Evolutionary conservation across 2,888 invertebrate genomes (phyloP).

Genomic region (Drosophila putrida): DNA sequence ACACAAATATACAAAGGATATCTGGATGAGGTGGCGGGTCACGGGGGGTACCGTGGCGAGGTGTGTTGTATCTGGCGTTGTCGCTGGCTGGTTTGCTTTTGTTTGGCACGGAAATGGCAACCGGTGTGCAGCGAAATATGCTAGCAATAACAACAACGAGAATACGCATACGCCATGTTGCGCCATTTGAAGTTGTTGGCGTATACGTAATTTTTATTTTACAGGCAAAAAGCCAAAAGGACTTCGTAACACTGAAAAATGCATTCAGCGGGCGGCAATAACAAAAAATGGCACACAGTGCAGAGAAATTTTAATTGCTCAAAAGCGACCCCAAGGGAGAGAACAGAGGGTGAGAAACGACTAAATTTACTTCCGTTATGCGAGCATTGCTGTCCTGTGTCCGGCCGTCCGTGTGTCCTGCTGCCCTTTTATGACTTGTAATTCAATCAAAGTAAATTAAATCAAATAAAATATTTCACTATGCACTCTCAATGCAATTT

Average conservation of each 20-base stretch:
- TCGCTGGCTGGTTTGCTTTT: conserved; percentile 62
- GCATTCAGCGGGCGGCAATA: conserved; percentile 52
- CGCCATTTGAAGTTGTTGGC: conserved; percentile 74
- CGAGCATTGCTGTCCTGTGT: conserved; percentile 6
- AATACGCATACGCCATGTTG: conserved; percentile 71
- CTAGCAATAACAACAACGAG: conserved; percentile 42
- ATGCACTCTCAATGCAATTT: conserved; percentile 32
- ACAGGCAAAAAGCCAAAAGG: conserved; percentile 54
- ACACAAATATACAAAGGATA: neutral
- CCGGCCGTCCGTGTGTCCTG: neutral
- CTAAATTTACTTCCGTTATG: conserved; percentile 58
- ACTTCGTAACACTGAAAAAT: conserved; percentile 48
- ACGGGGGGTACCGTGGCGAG: conserved; percentile 3
- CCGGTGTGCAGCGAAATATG: conserved; percentile 74
- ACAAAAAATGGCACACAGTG: conserved; percentile 52
- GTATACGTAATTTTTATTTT: conserved; percentile 78
- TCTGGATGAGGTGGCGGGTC: neutral
- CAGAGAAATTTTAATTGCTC: conserved; percentile 75
- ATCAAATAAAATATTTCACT: conserved; percentile 45
- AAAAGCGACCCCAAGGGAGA: conserved; percentile 44
- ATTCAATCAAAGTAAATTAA: conserved; percentile 72
- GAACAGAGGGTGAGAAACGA: conserved; percentile 22
- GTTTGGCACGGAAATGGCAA: conserved; percentile 72
- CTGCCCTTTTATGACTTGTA: conserved; percentile 62
- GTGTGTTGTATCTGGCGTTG: conserved; percentile 55